Evolutionary conservation across 1,140 invertebrate species (phyloP), one percentile per base, ranked within the genome.

Genomic region (Aphis craccivora): DNA sequence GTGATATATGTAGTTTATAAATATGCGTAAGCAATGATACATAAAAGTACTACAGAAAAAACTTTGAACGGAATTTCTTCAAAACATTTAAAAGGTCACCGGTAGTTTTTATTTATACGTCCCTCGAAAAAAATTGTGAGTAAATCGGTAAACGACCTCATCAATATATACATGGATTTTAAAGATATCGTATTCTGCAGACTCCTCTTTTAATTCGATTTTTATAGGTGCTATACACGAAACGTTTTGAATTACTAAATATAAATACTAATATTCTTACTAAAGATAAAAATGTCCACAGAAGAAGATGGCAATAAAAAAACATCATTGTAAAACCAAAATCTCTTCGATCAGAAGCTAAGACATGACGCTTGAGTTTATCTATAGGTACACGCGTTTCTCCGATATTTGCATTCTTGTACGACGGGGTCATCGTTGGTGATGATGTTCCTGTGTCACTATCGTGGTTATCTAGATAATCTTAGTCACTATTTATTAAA

Each of bases 391-490:
- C n/a, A 76, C 30, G 60, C 60, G 60, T 76, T 76, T 35, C 30
- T n/a, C 30, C 30, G 30, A n/a, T 76, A 76, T 76, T 76, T n/a
- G 60, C 60, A 76, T 76, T 76, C 60, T 76, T 30, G 60, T 76
- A 76, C 60, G 60, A 76, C 60, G 30, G 60, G 60, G 30, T 76
- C 60, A 35, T 76, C 60, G 30, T 67, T 5, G 30, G 30, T 14
- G 60, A 76, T n/a, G 60, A 76, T 76, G 60, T 35, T 76, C 30
- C 14, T 14, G 14, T 76, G 60, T 76, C 60, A 76, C 30, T 76
- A 76, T 76, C 60, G n/a, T 76, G 60, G 30, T 76, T 76, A 76
- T 76, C 60, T 76, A n/a, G n/a, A 76, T n/a, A 76, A 76, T 76
- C 60, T 76, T 76, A 76, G 60, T 35, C n/a, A n/a, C 60, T 76